These are phyloP conservation scores for Dermochelys coriacea DNA, from an alignment of 2,797 vertebrate genomes.

Conservation along the genomic window DNA sequence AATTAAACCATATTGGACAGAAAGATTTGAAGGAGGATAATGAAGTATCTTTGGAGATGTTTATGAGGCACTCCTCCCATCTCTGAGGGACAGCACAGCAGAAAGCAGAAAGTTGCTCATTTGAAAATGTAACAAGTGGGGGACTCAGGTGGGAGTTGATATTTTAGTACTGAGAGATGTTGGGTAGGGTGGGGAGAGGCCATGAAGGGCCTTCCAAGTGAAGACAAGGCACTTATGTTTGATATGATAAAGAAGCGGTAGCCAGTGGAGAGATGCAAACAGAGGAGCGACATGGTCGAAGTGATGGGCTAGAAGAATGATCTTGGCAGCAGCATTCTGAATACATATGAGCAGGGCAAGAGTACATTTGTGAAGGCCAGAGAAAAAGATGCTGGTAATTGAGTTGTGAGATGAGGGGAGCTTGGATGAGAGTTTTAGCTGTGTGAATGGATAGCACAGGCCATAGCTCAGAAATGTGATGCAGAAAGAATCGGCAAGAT, in stretches of 20 bases:
- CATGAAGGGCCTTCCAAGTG: neutral
- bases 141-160: neutral
- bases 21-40: neutral
- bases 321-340: neutral
- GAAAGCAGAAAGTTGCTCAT: neutral
- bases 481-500: neutral
- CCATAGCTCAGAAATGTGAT: neutral
- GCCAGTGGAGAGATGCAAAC: neutral
- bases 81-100: accelerated
- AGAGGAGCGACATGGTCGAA: neutral
- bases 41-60: neutral
- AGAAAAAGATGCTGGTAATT: neutral
- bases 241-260: neutral
- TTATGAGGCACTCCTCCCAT: neutral
- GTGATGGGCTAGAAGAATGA: neutral
- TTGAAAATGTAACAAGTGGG: neutral
- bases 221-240: neutral
- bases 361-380: neutral
- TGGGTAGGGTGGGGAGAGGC: accelerated
- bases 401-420: neutral
- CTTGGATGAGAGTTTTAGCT: neutral
- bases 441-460: neutral
- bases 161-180: neutral
- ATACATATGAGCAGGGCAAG: neutral
- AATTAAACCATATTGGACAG: neutral